These are phyloP conservation scores for Alloplasta piceator DNA, from an alignment of 2,888 invertebrate species.

Conservation along the genomic window DNA sequence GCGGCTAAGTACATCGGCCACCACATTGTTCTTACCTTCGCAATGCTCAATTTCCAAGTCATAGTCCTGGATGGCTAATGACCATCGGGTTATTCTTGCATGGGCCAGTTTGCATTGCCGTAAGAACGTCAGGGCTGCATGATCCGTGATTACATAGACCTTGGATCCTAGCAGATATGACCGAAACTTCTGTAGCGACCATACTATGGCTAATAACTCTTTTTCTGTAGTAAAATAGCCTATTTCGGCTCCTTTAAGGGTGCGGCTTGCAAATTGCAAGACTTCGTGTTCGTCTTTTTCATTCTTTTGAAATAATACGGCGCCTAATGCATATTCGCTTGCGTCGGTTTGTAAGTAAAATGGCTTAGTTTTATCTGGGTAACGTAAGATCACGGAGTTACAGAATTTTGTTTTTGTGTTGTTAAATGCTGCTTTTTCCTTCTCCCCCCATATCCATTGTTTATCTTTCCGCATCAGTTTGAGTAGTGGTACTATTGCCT, in stretches of 20 bases:
- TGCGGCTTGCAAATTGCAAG: neutral
- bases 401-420: neutral
- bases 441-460: neutral
- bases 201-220: conserved; percentile 49
- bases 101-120: conserved; percentile 68
- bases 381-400: neutral
- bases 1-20: too few relatives aligned
- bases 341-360: conserved; percentile 10
- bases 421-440: neutral
- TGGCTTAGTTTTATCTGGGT: neutral
- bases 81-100: conserved; percentile 72
- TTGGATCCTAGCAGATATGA: conserved; percentile 56
- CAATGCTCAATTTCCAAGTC: conserved; percentile 67
- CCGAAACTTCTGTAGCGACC: conserved; percentile 49
- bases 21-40: too few relatives aligned
- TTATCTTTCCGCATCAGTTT: neutral
- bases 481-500: neutral
- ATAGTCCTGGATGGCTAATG: conserved; percentile 70
- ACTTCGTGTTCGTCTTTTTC: neutral
- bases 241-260: conserved; percentile 27
- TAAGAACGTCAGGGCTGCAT: conserved; percentile 72
- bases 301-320: neutral
- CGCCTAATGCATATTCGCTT: neutral
- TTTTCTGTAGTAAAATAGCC: conserved; percentile 52
- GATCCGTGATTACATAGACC: conserved; percentile 70